phyloP scores from a whole-genome alignment of 2,888 invertebrate species.

The Meghimatium bilineatum region DNA sequence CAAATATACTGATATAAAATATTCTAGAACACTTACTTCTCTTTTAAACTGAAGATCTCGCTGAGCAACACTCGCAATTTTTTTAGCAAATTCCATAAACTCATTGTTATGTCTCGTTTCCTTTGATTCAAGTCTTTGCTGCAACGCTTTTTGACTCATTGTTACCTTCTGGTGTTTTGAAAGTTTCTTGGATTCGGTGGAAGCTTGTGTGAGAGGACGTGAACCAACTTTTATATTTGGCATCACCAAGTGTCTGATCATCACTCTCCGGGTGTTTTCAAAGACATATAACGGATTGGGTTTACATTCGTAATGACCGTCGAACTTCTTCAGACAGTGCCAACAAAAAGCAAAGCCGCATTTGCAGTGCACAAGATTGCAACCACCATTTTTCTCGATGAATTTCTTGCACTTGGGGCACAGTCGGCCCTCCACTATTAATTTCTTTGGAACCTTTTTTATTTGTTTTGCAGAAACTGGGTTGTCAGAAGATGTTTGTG shows the following conservation, averaged over 20 bases:
- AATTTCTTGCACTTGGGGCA: conserved; percentile 51
- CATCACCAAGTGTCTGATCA: conserved; percentile 2
- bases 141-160: conserved; percentile 12
- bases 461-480: background rate
- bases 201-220: background rate
- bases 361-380: conserved; percentile 43
- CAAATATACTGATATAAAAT: background rate
- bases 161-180: background rate
- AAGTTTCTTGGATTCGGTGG: too few species aligned
- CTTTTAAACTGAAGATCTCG: background rate
- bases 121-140: background rate
- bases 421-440: conserved; percentile 42
- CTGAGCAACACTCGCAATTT: background rate
- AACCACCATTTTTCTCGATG: conserved; percentile 52
- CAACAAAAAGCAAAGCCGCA: conserved; percentile 52
- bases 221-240: background rate
- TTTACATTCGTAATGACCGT: background rate
- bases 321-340: conserved; percentile 25
- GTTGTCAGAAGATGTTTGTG: background rate
- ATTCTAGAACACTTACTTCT: background rate
- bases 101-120: background rate
- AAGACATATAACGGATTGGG: background rate
- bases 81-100: background rate
- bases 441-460: background rate
- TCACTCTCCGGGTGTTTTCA: conserved; percentile 28